Evolutionary conservation across 1,140 invertebrate genomes (phyloP).

Genomic region (Aphis gossypii): DNA sequence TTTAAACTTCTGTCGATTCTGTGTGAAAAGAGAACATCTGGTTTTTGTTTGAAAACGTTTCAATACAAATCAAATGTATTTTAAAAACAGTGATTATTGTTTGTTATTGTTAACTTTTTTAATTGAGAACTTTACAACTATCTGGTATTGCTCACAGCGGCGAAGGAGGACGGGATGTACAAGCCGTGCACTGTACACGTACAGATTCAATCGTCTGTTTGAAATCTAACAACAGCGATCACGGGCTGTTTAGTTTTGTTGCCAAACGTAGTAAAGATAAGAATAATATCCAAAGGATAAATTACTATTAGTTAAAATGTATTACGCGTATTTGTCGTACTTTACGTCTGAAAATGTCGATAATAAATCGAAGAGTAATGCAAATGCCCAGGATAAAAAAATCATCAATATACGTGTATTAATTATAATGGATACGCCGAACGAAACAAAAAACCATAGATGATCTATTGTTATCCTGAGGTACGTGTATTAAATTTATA

Average conservation of each 20-base stretch:
- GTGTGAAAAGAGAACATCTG: not conserved
- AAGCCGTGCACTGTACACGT: not conserved
- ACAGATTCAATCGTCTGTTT: not conserved
- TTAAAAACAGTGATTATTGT: not conserved
- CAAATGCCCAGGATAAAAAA: not conserved
- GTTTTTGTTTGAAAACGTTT: not conserved
- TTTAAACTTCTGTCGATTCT: not conserved
- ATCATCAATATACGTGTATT: not conserved
- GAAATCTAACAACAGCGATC: not conserved
- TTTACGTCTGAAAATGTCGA: not conserved
- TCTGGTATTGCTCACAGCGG: not conserved
- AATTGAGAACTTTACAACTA: not conserved
- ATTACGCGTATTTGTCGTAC: not conserved
- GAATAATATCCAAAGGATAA: not conserved
- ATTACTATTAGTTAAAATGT: not conserved
- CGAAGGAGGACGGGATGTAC: not conserved
- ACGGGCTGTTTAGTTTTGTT: not conserved
- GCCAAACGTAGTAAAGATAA: not conserved
- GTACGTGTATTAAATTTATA: not conserved
- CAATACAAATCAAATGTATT: not conserved
- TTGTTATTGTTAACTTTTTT: conserved; percentile 6
- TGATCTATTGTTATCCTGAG: not conserved
- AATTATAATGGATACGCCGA: not conserved
- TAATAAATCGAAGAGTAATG: not conserved
- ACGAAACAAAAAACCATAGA: not conserved